Base-by-base conservation (phyloP, 1,140 invertebrate genomes). In the Leguminivora glycinivorella region DNA sequence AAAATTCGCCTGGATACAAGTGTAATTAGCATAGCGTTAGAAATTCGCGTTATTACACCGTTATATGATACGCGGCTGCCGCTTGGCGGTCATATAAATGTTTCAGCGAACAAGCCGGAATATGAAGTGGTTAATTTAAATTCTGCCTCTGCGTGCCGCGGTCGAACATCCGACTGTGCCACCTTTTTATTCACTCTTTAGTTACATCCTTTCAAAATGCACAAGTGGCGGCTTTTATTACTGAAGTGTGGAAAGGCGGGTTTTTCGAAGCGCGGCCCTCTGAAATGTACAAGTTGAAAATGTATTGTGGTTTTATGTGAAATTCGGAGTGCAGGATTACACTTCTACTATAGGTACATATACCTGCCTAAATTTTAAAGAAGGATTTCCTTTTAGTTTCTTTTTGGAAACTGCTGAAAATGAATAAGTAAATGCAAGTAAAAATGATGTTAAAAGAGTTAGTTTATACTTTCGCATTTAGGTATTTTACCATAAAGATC, bases 111-210 rank as follows among this genome's bases (percentile, higher is more conserved):
- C 74, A 68, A 71, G 67, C 78, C 72, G 70, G 79, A 81, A 79
- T 85, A 85, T 84, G 80, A 82, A 83, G 77, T 78, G 78, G 78
- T 87, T 85, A 85, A 85, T 85, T 87, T 85, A 80, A 85, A 85
- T 85, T 85, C 82, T 80, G 76, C 69, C 76, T 77, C 71, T 73
- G 72, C 71, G 75, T 56, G 72, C 60, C 70, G 70, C 74, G 77
- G 77, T 71, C 75, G 76, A 75, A 77, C 68, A 74, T 70, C 31
- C 68, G 40, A 75, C 74, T 76, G 69, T 72, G 68, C 68, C 67
- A 72, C 70, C 75, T 80, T 80, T 77, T 72, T 71, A 72, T 70
- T 67, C 34, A 52, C 31, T 76, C 74, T 79, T 75, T 74, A 38
- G 63, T 67, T 74, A 76, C 71, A 76, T 75, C 78, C 76, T 76